Base-by-base conservation (phyloP, 1,140 invertebrate genomes). In the Lasaia peninsularis region DNA sequence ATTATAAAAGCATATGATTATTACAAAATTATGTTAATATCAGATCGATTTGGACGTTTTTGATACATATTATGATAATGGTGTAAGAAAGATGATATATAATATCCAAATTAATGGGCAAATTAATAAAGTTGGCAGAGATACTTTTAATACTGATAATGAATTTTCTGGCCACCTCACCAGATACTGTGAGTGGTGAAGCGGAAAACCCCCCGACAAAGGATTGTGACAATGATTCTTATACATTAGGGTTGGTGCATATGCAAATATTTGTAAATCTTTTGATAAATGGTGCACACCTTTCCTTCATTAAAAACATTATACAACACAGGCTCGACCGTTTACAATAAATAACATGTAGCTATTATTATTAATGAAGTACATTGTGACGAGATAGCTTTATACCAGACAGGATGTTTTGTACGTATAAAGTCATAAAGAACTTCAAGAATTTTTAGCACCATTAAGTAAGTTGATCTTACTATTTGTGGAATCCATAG, bases 191-290 rank as follows among this genome's bases (percentile, higher is more conserved):
- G 73, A 63, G 70, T 79, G 74, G 75, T 81, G 76, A 76, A 71
- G 78, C 84, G 75, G 80, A 86, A 84, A 82, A 78, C 72, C 75
- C 71, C 75, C 74, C 73, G 75, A 85, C 78, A 83, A 81, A 86
- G 82, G 76, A 75, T 70, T 79, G 72, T 73, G 80, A 85, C 81
- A 84, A 81, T 79, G 78, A 82, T 56, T 72, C 65, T 48, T 48
- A 21, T 48, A 48, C 57, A 62, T 12, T 80, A 86, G 83, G 81
- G 81, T 69, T 82, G 75, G 44, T 59, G 37, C 53, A 48, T 56
- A 56, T 56, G 37, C 53, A 56, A 56, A 56, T 56, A 56, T 56
- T 56, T 56, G 35, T 33, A 52, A 52, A 18, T 11, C 32, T 52
- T 52, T 52, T 52, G 51, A 52, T 52, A 52, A 16, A 52, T 52